phyloP scores from a whole-genome alignment of 2,113 vertebrate species.

The Uropsilus gracilis region DNA sequence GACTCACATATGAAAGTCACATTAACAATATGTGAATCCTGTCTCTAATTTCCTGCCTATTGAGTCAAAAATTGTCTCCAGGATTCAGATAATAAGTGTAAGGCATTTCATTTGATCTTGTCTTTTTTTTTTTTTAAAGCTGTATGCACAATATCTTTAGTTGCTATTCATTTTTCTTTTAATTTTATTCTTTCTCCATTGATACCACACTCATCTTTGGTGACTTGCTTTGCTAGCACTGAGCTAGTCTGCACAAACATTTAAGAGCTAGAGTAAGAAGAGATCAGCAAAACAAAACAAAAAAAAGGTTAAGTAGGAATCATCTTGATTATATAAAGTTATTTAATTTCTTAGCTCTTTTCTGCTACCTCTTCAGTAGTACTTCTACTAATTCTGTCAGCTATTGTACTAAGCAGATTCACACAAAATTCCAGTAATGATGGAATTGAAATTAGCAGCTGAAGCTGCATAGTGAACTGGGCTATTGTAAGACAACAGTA shows the following conservation, averaged over 20 bases:
- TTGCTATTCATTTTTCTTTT: slow-evolving; percentile 55
- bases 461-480: slow-evolving; percentile 28
- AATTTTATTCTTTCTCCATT: slow-evolving; percentile 42
- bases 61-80: slow-evolving; percentile 66
- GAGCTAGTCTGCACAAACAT: background rate
- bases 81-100: slow-evolving; percentile 41
- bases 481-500: slow-evolving; percentile 10
- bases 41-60: slow-evolving; percentile 66
- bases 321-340: background rate
- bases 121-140: slow-evolving; percentile 52
- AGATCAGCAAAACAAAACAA: background rate
- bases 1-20: slow-evolving; percentile 51
- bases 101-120: background rate
- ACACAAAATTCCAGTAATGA: slow-evolving; percentile 52
- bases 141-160: background rate
- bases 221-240: slow-evolving; percentile 38
- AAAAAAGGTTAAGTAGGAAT: background rate
- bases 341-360: background rate
- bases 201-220: slow-evolving; percentile 46
- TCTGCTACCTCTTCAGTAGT: background rate
- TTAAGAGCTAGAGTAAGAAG: background rate
- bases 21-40: slow-evolving; percentile 11
- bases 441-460: background rate
- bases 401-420: background rate
- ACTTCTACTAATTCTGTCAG: background rate